These are phyloP conservation scores for Monopis laevigella DNA, from an alignment of 2,888 invertebrate species.

Conservation along the genomic window DNA sequence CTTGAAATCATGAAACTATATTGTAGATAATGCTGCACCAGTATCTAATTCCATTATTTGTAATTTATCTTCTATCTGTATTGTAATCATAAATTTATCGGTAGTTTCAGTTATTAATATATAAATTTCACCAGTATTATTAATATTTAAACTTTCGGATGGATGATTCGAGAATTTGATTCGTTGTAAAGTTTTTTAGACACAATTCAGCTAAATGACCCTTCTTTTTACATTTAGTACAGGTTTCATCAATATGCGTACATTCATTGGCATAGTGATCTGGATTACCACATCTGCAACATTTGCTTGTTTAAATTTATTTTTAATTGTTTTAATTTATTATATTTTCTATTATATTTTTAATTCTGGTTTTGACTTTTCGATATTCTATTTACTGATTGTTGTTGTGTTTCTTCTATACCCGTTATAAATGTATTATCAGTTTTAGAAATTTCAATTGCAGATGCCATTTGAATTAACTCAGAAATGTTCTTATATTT, in stretches of 20 bases:
- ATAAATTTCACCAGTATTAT: slow-evolving; percentile 1
- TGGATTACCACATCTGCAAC: no score
- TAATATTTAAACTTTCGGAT: neutral
- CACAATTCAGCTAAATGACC: neutral
- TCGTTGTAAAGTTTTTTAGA: no score
- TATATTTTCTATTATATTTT: slow-evolving; percentile 7
- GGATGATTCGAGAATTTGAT: no score
- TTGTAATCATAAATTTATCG: neutral
- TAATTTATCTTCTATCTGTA: slow-evolving; percentile 17
- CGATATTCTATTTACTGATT: neutral
- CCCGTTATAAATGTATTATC: neutral
- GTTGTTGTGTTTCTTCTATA: neutral
- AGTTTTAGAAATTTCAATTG: neutral
- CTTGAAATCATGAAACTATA: slow-evolving; percentile 8
- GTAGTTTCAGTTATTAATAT: neutral
- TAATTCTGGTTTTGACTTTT: neutral
- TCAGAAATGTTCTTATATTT: neutral
- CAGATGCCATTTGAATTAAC: neutral
- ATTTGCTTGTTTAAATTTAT: no score
- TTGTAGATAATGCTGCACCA: slow-evolving; percentile 17
- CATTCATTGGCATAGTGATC: no score
- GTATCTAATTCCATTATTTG: slow-evolving; percentile 16
- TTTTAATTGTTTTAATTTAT: no score
- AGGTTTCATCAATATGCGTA: neutral
- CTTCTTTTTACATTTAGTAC: neutral